Conservation (phyloP, 2,797 vertebrate species). For the Enteromius radiatus region DNA sequence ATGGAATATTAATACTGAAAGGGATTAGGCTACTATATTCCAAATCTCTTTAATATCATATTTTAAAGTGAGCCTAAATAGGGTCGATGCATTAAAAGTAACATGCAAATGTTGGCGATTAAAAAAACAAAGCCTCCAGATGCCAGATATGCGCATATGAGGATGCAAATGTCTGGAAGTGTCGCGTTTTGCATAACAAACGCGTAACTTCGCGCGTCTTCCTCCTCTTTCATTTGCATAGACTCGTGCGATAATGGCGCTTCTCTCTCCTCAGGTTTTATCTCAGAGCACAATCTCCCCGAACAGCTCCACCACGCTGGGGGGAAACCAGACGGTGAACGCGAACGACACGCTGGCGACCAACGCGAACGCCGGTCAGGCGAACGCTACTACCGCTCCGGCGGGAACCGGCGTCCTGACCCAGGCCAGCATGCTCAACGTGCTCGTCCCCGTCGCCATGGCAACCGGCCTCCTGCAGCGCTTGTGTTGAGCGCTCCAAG, state of each 20-base stretch:
- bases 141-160: no score
- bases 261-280: constrained; percentile 63
- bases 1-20: no score
- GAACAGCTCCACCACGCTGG: constrained; percentile 16
- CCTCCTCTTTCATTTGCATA: neutral
- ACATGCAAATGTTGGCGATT: no score
- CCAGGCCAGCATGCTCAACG: constrained; percentile 74
- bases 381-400: constrained; percentile 71
- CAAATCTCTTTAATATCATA: no score
- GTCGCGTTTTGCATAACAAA: neutral
- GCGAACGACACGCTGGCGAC: constrained; percentile 63
- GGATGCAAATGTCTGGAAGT: neutral
- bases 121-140: no score
- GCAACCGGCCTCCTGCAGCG: constrained; percentile 81
- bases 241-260: neutral
- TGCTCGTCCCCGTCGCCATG: constrained; percentile 74
- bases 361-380: constrained; percentile 54
- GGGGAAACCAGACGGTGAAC: constrained; percentile 62
- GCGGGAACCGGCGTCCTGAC: constrained; percentile 73
- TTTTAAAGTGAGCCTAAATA: no score
- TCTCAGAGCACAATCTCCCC: constrained; percentile 57
- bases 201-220: no score
- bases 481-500: constrained; percentile 80
- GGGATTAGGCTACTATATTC: no score
- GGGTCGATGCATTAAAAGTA: no score